phyloP scores from a whole-genome alignment of 92 coral and sea anemone species.

The Phenganax subtilis region DNA sequence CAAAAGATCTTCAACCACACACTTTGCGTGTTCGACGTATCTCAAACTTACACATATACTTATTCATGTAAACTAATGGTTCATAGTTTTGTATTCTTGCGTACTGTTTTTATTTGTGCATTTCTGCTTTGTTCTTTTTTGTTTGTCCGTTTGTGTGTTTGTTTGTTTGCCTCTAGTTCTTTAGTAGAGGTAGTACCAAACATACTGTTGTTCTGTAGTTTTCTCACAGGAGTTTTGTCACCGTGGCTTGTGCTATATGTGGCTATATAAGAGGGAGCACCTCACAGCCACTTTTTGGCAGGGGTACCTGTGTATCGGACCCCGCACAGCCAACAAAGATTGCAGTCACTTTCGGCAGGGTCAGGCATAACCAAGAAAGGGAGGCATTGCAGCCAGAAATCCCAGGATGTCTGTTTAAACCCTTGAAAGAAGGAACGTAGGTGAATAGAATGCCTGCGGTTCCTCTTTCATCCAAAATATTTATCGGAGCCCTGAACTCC shows the following conservation, averaged over 20 bases:
- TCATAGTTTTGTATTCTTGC: too few relatives aligned
- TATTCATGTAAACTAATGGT: too few relatives aligned
- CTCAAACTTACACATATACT: too few relatives aligned
- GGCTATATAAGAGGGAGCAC: not conserved
- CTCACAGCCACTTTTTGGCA: slow-evolving; percentile 12
- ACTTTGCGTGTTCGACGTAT: too few relatives aligned
- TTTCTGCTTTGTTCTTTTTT: not conserved
- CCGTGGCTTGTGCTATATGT: not conserved
- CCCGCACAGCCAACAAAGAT: not conserved
- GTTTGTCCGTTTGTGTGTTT: not conserved
- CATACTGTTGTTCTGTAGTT: not conserved
- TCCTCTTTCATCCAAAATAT: slow-evolving; percentile 60
- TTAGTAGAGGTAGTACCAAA: not conserved
- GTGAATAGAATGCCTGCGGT: not conserved
- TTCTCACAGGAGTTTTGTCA: not conserved
- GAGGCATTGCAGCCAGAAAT: slow-evolving; percentile 65
- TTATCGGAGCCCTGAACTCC: not conserved
- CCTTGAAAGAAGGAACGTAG: slow-evolving; percentile 66
- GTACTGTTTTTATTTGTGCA: not conserved
- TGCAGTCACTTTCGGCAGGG: slow-evolving; percentile 75
- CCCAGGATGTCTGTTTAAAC: slow-evolving; percentile 95
- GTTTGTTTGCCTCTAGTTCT: not conserved
- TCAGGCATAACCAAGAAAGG: slow-evolving; percentile 77
- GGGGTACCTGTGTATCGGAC: not conserved
- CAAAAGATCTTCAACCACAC: too few relatives aligned